Percentiles rank a stretch among this genome's conserved stretches.
Evolutionary conservation across 2,888 invertebrate species (phyloP).

Genomic region (Athalia rosae): DNA sequence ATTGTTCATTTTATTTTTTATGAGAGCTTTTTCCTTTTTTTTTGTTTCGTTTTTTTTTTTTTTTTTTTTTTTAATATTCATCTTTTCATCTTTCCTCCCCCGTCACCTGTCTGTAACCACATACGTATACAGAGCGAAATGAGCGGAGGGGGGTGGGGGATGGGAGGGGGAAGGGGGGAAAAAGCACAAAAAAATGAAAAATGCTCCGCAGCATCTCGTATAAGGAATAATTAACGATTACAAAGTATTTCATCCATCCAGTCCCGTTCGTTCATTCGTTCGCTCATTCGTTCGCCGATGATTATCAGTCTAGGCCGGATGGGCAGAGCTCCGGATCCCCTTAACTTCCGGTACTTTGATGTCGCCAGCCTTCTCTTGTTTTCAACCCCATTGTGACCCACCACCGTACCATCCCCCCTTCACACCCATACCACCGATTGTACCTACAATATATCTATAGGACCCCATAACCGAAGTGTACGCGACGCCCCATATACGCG

Average conservation of each 20-base stretch:
- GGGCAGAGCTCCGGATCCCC: constrained; percentile 60
- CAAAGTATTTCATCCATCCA: constrained; percentile 71
- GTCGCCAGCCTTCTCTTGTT: constrained; percentile 69
- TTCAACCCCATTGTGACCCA: constrained; percentile 69
- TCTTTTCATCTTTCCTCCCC: neutral
- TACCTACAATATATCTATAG: too few relatives aligned
- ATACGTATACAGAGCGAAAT: constrained; percentile 26
- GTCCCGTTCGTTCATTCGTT: too few relatives aligned
- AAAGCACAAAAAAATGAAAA: neutral
- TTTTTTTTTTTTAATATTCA: neutral
- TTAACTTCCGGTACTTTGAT: constrained; percentile 73
- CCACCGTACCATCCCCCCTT: constrained; percentile 34
- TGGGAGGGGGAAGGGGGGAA: neutral
- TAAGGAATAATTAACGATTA: constrained; percentile 72
- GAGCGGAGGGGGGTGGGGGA: neutral
- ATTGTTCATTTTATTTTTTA: too few relatives aligned
- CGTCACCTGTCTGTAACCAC: neutral
- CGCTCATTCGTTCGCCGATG: constrained; percentile 56
- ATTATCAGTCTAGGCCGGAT: constrained; percentile 73
- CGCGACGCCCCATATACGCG: too few relatives aligned
- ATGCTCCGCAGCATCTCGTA: neutral
- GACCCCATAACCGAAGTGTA: too few relatives aligned
- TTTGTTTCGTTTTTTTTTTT: too few relatives aligned
- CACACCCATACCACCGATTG: neutral
- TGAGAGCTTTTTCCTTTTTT: too few relatives aligned